phyloP scores from a whole-genome alignment of 2,113 vertebrate genomes.

The Amphiprion ocellaris region DNA sequence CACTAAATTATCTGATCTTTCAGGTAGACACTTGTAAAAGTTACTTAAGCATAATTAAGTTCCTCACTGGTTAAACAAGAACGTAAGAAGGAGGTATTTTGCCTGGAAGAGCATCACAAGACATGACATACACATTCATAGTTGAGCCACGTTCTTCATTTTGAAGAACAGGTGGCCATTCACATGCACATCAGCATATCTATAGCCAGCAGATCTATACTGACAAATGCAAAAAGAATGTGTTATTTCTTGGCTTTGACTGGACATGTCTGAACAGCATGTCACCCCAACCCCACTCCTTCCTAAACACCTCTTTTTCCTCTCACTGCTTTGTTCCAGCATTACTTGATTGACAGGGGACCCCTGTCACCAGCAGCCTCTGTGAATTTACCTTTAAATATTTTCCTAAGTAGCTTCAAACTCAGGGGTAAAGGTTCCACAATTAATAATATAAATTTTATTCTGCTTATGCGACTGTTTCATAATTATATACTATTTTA shows the following conservation, averaged over 20 bases:
- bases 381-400: constrained; percentile 31
- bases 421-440: neutral
- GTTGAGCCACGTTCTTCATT: neutral
- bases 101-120: constrained; percentile 3
- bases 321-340: constrained; percentile 19
- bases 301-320: constrained; percentile 18
- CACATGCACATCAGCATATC: constrained; percentile 6
- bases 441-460: neutral
- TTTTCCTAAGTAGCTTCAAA: constrained; percentile 21
- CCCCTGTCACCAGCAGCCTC: constrained; percentile 10
- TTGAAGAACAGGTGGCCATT: constrained; percentile 9
- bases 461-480: neutral
- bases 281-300: neutral
- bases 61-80: neutral
- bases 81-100: neutral
- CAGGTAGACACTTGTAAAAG: neutral
- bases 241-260: constrained; percentile 44
- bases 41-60: neutral
- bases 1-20: neutral
- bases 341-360: constrained; percentile 49
- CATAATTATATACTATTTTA: neutral
- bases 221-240: constrained; percentile 15
- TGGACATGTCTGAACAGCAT: constrained; percentile 59
- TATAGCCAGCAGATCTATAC: constrained; percentile 8
- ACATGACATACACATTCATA: neutral